Conservation (phyloP, 2,113 vertebrate species). For the Cyprinodon brontotheroides region DNA sequence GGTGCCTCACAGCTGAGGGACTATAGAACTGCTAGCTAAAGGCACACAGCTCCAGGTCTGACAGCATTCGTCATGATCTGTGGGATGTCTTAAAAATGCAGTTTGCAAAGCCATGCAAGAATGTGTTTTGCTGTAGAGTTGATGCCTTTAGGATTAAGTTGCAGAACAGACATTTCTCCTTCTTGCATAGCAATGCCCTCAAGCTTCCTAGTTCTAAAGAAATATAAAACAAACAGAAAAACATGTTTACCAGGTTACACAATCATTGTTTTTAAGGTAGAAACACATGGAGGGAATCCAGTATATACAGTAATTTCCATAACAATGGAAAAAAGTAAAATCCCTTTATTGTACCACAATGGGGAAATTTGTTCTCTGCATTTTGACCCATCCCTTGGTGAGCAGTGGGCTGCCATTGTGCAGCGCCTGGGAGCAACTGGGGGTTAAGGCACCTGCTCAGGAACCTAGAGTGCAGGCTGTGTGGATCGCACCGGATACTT, state of each 20-base stretch:
- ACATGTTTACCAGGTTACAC: neutral
- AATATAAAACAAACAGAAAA: neutral
- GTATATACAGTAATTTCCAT: neutral
- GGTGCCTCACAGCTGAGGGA: neutral
- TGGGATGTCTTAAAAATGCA: neutral
- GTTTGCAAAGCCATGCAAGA: neutral
- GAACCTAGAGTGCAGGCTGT: no score
- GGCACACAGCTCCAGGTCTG: neutral
- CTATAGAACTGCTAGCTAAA: neutral
- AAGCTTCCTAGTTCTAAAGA: neutral
- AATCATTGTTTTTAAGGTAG: neutral
- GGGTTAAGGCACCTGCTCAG: no score
- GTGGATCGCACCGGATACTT: no score
- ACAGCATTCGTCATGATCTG: neutral
- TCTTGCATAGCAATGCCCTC: neutral
- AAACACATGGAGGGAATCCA: neutral
- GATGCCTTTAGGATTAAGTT: neutral
- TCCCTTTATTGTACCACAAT: no score
- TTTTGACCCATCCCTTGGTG: no score
- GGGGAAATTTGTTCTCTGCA: no score
- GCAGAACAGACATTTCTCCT: neutral
- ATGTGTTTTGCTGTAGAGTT: neutral
- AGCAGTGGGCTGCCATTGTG: no score
- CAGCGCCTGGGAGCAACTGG: no score
- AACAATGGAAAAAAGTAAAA: no score